Evolutionary conservation across 1,140 invertebrate genomes (phyloP).

Genomic region (Drosophila albomicans): DNA sequence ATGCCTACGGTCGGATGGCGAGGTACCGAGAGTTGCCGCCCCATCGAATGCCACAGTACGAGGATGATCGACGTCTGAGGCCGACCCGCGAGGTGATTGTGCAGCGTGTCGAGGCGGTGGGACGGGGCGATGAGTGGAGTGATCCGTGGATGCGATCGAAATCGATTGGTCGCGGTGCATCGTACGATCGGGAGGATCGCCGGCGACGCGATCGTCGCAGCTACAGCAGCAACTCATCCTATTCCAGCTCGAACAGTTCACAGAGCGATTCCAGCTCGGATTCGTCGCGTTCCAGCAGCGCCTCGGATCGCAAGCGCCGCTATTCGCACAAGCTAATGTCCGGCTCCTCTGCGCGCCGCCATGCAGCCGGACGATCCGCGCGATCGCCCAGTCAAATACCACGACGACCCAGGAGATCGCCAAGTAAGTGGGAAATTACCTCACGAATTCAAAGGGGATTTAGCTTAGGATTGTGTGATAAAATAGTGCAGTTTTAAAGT

Average conservation of each 20-base stretch:
- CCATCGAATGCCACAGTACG: conserved; percentile 84
- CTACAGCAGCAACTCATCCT: conserved; percentile 88
- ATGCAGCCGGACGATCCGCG: conserved; percentile 43
- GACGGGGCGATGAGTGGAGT: conserved; percentile 93
- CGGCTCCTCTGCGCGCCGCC: conserved; percentile 53
- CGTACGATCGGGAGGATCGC: conserved; percentile 73
- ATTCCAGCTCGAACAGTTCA: conserved; percentile 88
- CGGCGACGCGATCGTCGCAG: conserved; percentile 84
- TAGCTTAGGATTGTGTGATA: too few relatives aligned
- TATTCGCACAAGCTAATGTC: conserved; percentile 71
- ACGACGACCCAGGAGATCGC: conserved; percentile 63
- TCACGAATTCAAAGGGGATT: too few relatives aligned
- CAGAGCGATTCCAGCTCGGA: conserved; percentile 84
- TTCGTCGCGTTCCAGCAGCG: conserved; percentile 80
- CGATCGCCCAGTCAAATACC: conserved; percentile 75
- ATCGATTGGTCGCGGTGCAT: conserved; percentile 86
- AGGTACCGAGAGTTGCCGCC: conserved; percentile 81
- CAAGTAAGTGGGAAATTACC: conserved; percentile 58
- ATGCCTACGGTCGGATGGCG: conserved; percentile 76
- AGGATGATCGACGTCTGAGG: conserved; percentile 86
- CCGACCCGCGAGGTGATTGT: conserved; percentile 92
- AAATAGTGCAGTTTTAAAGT: too few relatives aligned
- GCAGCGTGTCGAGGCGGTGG: conserved; percentile 88
- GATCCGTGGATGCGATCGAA: conserved; percentile 96
- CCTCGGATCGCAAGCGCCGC: conserved; percentile 67